These are phyloP conservation scores for Gracilinanus agilis DNA, from an alignment of 2,113 vertebrate genomes.

Conservation along the genomic window DNA sequence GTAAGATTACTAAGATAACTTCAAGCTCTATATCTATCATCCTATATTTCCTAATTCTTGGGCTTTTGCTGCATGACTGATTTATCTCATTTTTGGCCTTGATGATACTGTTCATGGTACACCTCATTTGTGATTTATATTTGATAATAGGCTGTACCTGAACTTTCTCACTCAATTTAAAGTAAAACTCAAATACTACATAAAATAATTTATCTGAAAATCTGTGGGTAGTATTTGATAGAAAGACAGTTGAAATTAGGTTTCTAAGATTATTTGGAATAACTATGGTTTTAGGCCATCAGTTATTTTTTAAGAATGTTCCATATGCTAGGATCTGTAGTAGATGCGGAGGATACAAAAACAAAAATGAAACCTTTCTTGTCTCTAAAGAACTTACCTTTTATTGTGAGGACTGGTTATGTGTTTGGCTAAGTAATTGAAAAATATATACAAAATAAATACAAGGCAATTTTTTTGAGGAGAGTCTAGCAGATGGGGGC, in stretches of 20 bases:
- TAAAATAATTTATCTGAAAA: neutral
- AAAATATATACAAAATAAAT: neutral
- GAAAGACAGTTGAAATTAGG: neutral
- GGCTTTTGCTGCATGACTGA: neutral
- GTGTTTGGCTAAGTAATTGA: neutral
- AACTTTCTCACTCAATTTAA: neutral
- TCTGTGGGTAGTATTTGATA: neutral
- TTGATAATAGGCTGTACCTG: neutral
- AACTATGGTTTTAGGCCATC: neutral
- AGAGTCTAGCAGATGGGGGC: too few species aligned
- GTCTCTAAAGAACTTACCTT: neutral
- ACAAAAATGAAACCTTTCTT: neutral
- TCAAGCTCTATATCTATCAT: neutral
- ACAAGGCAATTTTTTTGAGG: neutral
- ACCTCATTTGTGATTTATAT: neutral
- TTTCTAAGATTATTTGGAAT: neutral
- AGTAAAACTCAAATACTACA: neutral
- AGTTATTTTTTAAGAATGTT: neutral
- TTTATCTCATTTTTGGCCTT: neutral
- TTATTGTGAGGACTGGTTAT: neutral
- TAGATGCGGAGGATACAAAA: neutral
- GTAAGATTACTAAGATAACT: neutral
- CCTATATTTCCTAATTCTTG: neutral
- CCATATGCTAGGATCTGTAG: neutral
- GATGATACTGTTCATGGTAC: neutral